phyloP scores from a whole-genome alignment of 2,888 invertebrate genomes.

The Cheilosia grossa region DNA sequence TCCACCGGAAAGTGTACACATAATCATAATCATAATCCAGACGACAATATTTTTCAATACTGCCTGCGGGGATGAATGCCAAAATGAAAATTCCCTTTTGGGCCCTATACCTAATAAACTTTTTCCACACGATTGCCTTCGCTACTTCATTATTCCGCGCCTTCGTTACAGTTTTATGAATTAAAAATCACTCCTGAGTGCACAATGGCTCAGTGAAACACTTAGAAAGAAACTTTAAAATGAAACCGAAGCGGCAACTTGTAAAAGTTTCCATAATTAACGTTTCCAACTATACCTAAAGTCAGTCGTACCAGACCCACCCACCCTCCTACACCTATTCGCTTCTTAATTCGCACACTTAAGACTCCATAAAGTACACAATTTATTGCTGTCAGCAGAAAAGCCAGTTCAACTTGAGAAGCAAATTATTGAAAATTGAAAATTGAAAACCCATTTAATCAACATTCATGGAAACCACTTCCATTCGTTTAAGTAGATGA shows the following conservation, averaged over 20 bases:
- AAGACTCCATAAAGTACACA: slow-evolving; percentile 17
- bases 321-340: not conserved
- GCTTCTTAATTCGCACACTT: not conserved
- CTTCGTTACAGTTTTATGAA: slow-evolving; percentile 37
- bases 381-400: slow-evolving; percentile 24
- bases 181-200: slow-evolving; percentile 18
- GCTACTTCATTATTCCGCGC: slow-evolving; percentile 42
- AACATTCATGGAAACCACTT: slow-evolving; percentile 34
- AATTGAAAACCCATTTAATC: slow-evolving; percentile 49
- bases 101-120: slow-evolving; percentile 36
- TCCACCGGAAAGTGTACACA: too few relatives aligned
- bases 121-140: slow-evolving; percentile 59
- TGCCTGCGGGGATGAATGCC: slow-evolving; percentile 1
- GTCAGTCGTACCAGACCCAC: not conserved
- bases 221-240: slow-evolving; percentile 18
- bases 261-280: slow-evolving; percentile 19
- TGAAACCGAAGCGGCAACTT: slow-evolving; percentile 24
- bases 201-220: slow-evolving; percentile 23
- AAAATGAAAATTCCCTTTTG: slow-evolving; percentile 25
- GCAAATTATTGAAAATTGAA: slow-evolving; percentile 28
- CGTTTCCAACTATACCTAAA: slow-evolving; percentile 14
- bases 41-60: not conserved
- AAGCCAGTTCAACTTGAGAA: slow-evolving; percentile 10
- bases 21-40: not conserved
- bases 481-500: slow-evolving; percentile 49